Conservation (phyloP, 2,113 vertebrate genomes). For the Pteruthius melanotis region DNA sequence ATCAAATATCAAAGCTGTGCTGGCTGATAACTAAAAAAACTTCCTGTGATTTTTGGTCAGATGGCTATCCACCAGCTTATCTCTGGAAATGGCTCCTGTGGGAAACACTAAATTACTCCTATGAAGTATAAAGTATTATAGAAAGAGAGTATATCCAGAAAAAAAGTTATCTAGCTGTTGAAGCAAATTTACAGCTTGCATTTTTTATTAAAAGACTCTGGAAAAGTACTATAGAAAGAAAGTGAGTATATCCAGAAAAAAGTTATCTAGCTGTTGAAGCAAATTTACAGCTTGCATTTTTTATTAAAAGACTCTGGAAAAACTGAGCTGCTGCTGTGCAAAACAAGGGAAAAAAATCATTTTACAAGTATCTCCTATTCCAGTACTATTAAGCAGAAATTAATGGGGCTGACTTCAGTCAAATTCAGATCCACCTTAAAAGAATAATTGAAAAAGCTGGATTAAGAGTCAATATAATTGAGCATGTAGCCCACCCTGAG, state of each 20-base stretch:
- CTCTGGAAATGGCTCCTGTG: neutral
- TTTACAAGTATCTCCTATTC: neutral
- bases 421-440: neutral
- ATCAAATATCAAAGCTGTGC: neutral
- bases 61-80: neutral
- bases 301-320: neutral
- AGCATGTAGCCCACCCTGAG: too few species aligned
- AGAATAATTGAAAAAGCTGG: neutral
- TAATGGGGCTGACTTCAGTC: neutral
- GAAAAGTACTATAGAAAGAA: too few species aligned
- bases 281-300: neutral
- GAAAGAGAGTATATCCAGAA: neutral
- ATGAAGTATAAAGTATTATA: neutral
- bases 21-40: neutral
- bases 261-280: neutral
- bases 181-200: neutral
- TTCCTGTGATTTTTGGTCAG: neutral
- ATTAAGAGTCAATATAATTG: neutral
- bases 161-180: neutral
- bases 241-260: neutral
- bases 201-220: neutral
- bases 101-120: neutral
- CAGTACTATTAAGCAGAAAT: neutral
- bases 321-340: neutral
- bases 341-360: neutral